Evolutionary conservation across 1,140 invertebrate genomes (phyloP).

Genomic region (Halesus radiatus): DNA sequence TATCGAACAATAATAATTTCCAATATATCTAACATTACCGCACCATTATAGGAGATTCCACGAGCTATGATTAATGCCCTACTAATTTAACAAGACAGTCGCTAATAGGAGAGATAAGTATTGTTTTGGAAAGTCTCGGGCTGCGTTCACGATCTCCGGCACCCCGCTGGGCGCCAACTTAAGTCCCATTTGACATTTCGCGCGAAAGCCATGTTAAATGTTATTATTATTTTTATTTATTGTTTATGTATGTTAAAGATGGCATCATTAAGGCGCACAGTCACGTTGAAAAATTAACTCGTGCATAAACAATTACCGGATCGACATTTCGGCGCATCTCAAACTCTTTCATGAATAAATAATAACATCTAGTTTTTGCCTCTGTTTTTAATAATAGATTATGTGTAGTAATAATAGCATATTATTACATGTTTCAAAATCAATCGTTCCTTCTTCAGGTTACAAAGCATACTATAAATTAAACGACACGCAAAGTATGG

Average conservation of each 20-base stretch:
- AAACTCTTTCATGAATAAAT: not conserved
- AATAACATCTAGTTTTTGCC: no score
- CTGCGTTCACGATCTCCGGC: not conserved
- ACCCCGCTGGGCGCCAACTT: not conserved
- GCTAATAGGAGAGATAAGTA: not conserved
- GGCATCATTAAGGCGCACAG: slow-evolving; percentile 12
- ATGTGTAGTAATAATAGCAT: no score
- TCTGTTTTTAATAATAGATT: no score
- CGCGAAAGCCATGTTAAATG: not conserved
- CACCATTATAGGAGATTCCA: no score
- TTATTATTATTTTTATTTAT: no score
- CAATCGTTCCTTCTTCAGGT: no score
- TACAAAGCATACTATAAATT: no score
- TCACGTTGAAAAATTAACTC: slow-evolving; percentile 20
- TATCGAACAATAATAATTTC: no score
- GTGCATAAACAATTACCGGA: slow-evolving; percentile 16
- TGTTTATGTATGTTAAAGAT: not conserved
- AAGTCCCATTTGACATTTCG: slow-evolving; percentile 15
- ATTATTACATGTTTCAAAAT: no score
- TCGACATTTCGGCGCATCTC: not conserved
- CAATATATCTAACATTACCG: no score
- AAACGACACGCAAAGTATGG: no score
- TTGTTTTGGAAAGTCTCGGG: slow-evolving; percentile 12
- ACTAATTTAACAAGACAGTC: slow-evolving; percentile 18
- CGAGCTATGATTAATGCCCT: not conserved